Evolutionary conservation across 2,888 invertebrate genomes (phyloP).

Genomic region (Drosophila prostipennis): DNA sequence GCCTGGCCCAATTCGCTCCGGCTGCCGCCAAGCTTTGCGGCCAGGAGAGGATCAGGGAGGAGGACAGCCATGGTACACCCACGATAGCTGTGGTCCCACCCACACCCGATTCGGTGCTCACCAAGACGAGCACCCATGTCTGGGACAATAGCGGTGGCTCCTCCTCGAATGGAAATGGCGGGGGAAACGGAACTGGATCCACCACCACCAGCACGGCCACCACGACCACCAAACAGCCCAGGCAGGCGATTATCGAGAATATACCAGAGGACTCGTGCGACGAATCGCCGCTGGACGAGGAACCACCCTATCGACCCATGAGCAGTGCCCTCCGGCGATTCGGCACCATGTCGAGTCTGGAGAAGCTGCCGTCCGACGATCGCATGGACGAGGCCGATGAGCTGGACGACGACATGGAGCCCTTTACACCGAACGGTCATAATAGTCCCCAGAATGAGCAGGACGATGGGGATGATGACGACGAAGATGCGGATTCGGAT

Average conservation of each 20-base stretch:
- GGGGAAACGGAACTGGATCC: not conserved
- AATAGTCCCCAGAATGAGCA: slow-evolving; percentile 45
- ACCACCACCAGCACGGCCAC: slow-evolving; percentile 33
- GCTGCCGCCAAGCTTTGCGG: slow-evolving; percentile 85
- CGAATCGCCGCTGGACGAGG: slow-evolving; percentile 89
- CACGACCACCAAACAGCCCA: slow-evolving; percentile 70
- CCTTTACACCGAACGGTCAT: slow-evolving; percentile 68
- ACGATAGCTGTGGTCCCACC: slow-evolving; percentile 91
- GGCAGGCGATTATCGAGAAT: slow-evolving; percentile 82
- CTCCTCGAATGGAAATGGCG: slow-evolving; percentile 20
- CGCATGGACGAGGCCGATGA: slow-evolving; percentile 84
- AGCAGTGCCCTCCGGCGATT: slow-evolving; percentile 85
- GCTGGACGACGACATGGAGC: slow-evolving; percentile 83
- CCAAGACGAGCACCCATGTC: slow-evolving; percentile 83
- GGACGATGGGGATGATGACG: slow-evolving; percentile 50
- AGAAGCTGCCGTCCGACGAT: slow-evolving; percentile 87
- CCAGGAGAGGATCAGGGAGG: slow-evolving; percentile 10
- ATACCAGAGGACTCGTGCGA: slow-evolving; percentile 87
- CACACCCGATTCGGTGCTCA: slow-evolving; percentile 87
- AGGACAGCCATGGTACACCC: slow-evolving; percentile 84
- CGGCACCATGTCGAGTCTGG: slow-evolving; percentile 90
- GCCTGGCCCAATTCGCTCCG: slow-evolving; percentile 86
- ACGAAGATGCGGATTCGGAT: slow-evolving; percentile 57
- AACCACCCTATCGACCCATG: slow-evolving; percentile 90
- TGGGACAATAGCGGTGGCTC: slow-evolving; percentile 80